Evolutionary conservation across 1,140 invertebrate species (phyloP).

Genomic region (Octopus bimaculoides): DNA sequence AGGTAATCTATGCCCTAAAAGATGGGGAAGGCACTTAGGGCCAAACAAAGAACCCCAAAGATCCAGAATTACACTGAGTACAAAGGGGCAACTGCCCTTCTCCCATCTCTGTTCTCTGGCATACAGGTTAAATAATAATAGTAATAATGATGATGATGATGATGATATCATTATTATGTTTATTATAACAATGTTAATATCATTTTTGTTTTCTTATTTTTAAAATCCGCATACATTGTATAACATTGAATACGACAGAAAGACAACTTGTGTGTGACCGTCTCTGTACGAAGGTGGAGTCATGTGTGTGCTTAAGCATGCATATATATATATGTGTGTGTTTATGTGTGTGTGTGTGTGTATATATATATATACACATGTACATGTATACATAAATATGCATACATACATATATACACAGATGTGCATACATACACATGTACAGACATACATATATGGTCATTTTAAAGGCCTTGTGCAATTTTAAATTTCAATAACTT

Average conservation of each 20-base stretch:
- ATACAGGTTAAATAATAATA: too few species aligned
- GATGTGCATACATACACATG: not conserved
- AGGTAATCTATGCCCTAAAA: too few species aligned
- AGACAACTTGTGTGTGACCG: not conserved
- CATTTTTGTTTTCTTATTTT: not conserved
- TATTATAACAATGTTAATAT: not conserved
- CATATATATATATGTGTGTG: not conserved
- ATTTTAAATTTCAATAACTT: too few species aligned
- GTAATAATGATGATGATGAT: not conserved
- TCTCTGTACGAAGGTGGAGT: not conserved
- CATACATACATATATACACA: not conserved
- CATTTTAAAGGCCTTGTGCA: too few species aligned
- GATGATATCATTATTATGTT: not conserved
- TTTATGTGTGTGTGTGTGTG: not conserved
- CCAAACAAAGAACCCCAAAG: too few species aligned
- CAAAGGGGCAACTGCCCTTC: too few species aligned
- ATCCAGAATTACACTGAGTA: too few species aligned
- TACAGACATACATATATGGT: not conserved
- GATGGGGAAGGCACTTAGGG: too few species aligned
- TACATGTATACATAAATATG: not conserved
- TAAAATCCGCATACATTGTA: not conserved
- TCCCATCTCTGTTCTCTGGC: too few species aligned
- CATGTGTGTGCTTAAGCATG: not conserved
- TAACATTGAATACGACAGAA: not conserved
- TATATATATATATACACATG: not conserved